Evolutionary conservation across 2,797 vertebrate species (phyloP), one percentile per base, ranked within the genome.

Genomic region (Pterois miles): DNA sequence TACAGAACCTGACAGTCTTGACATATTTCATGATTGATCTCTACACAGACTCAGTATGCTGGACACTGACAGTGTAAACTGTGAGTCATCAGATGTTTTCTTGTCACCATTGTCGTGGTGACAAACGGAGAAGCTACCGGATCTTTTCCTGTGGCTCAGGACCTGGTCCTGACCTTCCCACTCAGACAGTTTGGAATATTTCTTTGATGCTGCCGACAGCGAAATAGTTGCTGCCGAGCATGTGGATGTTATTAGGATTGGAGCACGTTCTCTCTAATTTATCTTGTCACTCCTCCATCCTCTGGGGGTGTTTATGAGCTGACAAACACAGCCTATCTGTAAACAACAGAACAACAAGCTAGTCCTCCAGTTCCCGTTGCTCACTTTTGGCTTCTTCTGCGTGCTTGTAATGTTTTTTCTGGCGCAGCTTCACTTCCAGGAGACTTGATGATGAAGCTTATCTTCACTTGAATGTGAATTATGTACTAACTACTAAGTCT

Each of bases 221-320:
- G 16, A 70, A 65, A 71, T 80, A 16, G n/a, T 84, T 72, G 23
- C 53, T 23, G 18, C 54, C 1, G 57, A 84, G 76, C 63, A 53
- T 50, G 82, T 81, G 86, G 79, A 79, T 71, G 75, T 76, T 80
- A 56, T 79, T 64, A 11, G 74, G 75, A 74, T 71, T 63, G 63
- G 75, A 81, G 74, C 69, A 12, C 65, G 56, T 84, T 86, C 58
- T 54, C 80, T 77, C 33, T 86, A 65, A 82, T 88, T 89, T 73
- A 65, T 83, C 85, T 85, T 87, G 85, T 88, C 71, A 81, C 78
- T 82, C 74, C 71, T 88, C 74, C 84, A 72, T 82, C 84, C 73
- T 83, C 83, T 78, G 83, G 69, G 80, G 81, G 66, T 82, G 86
- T 89, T 85, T 81, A 68, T 74, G 56, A 86, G 68, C 77, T 27